Evolutionary conservation across 1,140 invertebrate species (phyloP).

Genomic region (Drosophila pallidifrons): DNA sequence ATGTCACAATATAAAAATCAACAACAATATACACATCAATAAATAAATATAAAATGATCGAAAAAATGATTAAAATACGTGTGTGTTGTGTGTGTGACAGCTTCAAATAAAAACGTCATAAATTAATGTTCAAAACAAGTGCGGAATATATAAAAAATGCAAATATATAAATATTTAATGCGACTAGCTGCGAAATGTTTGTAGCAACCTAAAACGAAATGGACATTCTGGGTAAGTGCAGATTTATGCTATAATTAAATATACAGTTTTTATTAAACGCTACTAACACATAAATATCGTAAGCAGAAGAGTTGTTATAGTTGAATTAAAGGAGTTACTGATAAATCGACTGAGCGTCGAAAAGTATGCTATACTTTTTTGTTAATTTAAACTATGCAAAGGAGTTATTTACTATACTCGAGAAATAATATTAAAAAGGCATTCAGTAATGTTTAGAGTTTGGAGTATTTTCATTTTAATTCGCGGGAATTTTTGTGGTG

Average conservation of each 20-base stretch:
- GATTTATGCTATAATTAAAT: neutral
- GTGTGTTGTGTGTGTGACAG: slow-evolving; percentile 16
- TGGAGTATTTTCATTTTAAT: too few species aligned
- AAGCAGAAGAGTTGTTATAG: too few species aligned
- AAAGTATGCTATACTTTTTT: neutral
- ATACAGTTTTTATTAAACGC: neutral
- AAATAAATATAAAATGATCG: slow-evolving; percentile 1
- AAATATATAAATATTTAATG: slow-evolving; percentile 3
- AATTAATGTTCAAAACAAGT: slow-evolving; percentile 22
- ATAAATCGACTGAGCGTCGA: neutral
- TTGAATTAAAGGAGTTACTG: neutral
- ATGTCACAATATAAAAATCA: too few species aligned
- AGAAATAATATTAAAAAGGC: too few species aligned
- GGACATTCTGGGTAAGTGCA: slow-evolving; percentile 19
- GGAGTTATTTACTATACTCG: too few species aligned
- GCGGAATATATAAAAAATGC: slow-evolving; percentile 20
- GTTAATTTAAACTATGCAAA: too few species aligned
- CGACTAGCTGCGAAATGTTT: neutral
- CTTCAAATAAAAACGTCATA: slow-evolving; percentile 11
- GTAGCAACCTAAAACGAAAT: neutral
- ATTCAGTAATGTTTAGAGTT: too few species aligned
- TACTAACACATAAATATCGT: neutral
- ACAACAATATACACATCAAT: neutral
- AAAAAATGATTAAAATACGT: neutral
- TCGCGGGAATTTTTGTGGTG: too few species aligned